phyloP scores from a whole-genome alignment of 2,113 vertebrate genomes.

The Turdus rufiventris region DNA sequence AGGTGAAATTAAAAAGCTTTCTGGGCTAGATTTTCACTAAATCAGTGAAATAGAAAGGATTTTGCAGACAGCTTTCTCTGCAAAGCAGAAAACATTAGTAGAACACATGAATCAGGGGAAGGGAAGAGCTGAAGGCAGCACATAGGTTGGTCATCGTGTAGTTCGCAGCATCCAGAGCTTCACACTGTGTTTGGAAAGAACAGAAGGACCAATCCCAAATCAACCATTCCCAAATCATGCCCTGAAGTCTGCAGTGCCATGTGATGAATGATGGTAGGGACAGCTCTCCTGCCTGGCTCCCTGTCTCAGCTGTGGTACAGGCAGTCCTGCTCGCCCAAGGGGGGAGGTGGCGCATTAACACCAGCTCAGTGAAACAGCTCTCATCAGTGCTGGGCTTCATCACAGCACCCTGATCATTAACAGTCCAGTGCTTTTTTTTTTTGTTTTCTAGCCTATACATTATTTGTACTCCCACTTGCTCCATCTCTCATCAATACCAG shows the following conservation, averaged over 20 bases:
- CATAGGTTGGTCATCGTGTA: fast-evolving
- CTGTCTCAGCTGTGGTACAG: neutral
- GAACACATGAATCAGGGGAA: fast-evolving
- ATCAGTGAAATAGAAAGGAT: neutral
- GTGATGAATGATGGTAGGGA: fast-evolving
- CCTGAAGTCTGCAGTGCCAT: neutral
- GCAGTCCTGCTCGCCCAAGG: neutral
- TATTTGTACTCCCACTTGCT: neutral
- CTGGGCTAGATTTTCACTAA: neutral
- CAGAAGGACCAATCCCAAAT: neutral
- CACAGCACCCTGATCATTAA: neutral
- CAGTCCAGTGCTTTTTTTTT: neutral
- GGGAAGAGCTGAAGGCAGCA: neutral
- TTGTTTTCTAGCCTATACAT: neutral
- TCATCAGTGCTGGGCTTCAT: neutral
- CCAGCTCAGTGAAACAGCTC: neutral
- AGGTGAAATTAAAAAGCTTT: neutral
- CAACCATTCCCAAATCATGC: neutral
- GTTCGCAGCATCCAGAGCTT: neutral
- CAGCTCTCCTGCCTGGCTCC: neutral
- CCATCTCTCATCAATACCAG: neutral
- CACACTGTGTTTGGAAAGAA: neutral
- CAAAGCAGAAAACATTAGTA: neutral
- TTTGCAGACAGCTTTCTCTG: neutral
- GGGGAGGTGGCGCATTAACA: neutral